These are phyloP conservation scores for Drosophila mulleri DNA, from an alignment of 2,888 invertebrate species.

Conservation along the genomic window DNA sequence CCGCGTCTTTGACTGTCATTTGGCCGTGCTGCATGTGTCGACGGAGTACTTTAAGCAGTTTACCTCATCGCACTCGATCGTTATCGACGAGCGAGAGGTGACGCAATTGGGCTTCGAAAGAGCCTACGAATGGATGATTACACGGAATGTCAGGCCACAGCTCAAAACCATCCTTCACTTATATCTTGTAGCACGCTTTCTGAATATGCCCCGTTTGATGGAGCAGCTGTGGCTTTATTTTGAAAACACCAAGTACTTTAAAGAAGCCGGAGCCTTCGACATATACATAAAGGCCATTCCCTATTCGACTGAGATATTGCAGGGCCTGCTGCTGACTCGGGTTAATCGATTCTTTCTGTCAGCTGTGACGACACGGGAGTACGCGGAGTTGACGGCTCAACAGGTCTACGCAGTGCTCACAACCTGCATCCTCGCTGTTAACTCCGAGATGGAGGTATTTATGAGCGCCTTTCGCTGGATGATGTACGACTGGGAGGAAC, in stretches of 20 bases:
- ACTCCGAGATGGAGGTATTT: constrained; percentile 88
- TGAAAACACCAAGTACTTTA: constrained; percentile 87
- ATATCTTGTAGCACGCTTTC: constrained; percentile 30
- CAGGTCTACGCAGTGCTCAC: constrained; percentile 88
- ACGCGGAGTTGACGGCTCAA: constrained; percentile 87
- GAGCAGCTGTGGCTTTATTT: constrained; percentile 88
- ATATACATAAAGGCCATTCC: constrained; percentile 85
- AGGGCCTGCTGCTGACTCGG: constrained; percentile 86
- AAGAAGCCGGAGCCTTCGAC: constrained; percentile 87
- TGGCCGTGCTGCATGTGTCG: constrained; percentile 28
- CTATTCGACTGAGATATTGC: constrained; percentile 77
- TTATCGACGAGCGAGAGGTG: constrained; percentile 11
- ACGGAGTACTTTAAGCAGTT: constrained; percentile 38
- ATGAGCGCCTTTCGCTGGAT: constrained; percentile 93
- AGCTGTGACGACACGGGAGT: constrained; percentile 90
- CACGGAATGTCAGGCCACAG: no score
- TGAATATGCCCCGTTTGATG: constrained; percentile 29
- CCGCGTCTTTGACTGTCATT: constrained; percentile 43
- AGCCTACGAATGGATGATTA: constrained; percentile 51
- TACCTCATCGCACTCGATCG: not conserved
- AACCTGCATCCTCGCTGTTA: constrained; percentile 90
- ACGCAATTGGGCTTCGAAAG: constrained; percentile 34
- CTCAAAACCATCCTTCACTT: no score
- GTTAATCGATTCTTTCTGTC: constrained; percentile 91
- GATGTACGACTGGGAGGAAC: constrained; percentile 88